A percentile compares a stretch with the other conserved stretches of the same genome.
Conservation (phyloP, 2,888 invertebrate genomes). For the Luffia ferchaultella region DNA sequence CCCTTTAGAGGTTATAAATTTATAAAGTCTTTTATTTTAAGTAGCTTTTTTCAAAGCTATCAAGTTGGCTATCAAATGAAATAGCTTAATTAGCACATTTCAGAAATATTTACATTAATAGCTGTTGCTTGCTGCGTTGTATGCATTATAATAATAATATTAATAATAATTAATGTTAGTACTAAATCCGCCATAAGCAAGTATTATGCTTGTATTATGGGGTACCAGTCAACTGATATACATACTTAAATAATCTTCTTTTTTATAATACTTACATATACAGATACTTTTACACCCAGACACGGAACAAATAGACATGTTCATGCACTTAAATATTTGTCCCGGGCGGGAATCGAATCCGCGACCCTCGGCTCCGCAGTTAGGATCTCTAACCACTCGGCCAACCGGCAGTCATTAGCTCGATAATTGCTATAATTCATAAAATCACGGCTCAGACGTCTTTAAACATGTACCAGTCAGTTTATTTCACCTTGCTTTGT, state of each 20-base stretch:
- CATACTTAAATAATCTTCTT: neutral
- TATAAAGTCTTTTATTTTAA: neutral
- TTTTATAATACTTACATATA: neutral
- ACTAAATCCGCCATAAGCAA: neutral
- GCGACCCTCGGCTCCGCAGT: no score
- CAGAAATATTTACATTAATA: neutral
- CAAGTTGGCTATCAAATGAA: neutral
- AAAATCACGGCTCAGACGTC: no score
- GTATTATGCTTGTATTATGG: neutral
- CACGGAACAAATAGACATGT: neutral
- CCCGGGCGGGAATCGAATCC: no score
- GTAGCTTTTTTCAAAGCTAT: neutral
- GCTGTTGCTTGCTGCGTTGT: neutral
- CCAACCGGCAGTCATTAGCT: no score
- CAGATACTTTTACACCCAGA: neutral
- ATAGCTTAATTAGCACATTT: neutral
- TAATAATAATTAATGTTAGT: no score
- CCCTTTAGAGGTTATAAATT: neutral
- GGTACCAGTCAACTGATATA: neutral
- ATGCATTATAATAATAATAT: no score
- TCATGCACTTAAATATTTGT: no score
- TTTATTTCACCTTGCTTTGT: no score
- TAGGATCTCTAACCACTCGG: no score
- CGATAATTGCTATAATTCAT: no score
- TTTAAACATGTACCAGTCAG: no score